Conservation (phyloP, 2,888 invertebrate genomes). For the Lochmaea capreae region DNA sequence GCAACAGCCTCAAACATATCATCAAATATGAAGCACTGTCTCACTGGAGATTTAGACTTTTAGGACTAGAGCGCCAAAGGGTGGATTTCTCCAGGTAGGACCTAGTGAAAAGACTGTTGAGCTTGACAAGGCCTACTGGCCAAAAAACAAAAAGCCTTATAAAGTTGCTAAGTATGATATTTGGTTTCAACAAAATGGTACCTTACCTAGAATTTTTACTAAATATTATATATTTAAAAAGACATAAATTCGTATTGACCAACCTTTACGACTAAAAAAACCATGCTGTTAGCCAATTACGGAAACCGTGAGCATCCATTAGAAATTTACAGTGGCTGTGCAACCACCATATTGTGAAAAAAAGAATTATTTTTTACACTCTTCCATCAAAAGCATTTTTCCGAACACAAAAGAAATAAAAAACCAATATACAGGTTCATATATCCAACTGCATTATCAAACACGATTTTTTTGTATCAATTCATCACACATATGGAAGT, state of each 20-base stretch:
- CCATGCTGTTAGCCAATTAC: neutral
- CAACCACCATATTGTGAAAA: constrained; percentile 11
- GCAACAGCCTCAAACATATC: no score
- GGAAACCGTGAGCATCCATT: neutral
- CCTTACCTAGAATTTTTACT: no score
- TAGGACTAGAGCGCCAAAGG: no score
- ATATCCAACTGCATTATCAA: constrained; percentile 16
- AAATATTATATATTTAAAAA: no score
- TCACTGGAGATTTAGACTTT: no score
- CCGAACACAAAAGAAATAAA: constrained; percentile 18
- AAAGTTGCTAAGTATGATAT: no score
- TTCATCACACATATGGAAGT: constrained; percentile 23
- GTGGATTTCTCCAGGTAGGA: no score
- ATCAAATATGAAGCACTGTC: no score
- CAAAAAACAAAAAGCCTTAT: no score
- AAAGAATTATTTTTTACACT: neutral
- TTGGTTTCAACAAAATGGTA: no score
- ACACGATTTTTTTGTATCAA: constrained; percentile 21
- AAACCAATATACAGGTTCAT: constrained; percentile 16
- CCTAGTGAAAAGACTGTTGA: no score
- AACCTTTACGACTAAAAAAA: neutral
- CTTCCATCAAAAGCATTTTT: constrained; percentile 7
- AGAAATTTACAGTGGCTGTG: constrained; percentile 3
- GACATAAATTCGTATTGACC: neutral
- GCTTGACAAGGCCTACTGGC: no score